Percentiles rank a stretch among this genome's conserved stretches.
These are phyloP conservation scores for Metellina segmentata DNA, from an alignment of 2,888 invertebrate species.

Conservation along the genomic window DNA sequence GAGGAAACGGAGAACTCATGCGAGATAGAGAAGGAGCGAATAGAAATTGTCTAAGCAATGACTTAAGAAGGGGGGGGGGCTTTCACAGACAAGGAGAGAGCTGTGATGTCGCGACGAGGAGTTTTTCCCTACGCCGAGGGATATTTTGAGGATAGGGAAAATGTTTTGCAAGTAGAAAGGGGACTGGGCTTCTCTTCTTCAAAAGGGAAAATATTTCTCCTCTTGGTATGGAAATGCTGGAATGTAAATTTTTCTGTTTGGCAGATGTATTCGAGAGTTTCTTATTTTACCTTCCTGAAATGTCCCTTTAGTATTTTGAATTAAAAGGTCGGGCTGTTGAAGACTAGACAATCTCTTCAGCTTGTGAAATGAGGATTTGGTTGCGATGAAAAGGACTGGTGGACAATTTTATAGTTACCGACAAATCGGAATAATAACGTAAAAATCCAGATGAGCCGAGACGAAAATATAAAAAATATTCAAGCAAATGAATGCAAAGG, in stretches of 20 bases:
- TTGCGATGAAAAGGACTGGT: too few relatives aligned
- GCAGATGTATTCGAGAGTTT: neutral
- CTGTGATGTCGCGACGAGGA: neutral
- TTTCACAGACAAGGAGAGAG: neutral
- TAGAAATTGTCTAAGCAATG: conserved; percentile 14
- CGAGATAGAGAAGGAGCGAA: neutral
- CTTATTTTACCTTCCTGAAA: neutral
- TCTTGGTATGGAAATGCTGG: neutral
- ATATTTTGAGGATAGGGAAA: conserved; percentile 7
- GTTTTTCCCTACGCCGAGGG: conserved; percentile 14
- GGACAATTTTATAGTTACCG: too few relatives aligned
- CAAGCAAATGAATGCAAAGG: too few relatives aligned
- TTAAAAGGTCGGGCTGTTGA: too few relatives aligned
- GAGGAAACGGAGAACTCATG: neutral
- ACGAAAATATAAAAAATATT: too few relatives aligned
- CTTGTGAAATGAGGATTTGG: too few relatives aligned
- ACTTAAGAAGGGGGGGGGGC: neutral
- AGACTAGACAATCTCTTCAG: too few relatives aligned
- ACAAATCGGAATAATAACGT: too few relatives aligned
- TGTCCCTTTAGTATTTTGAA: too few relatives aligned
- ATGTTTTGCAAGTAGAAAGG: neutral
- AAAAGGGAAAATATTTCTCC: neutral
- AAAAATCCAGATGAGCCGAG: too few relatives aligned
- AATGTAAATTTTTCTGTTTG: neutral
- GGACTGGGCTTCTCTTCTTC: neutral